Evolutionary conservation across 2,888 invertebrate genomes (phyloP).

Genomic region (Capitulum mitella): DNA sequence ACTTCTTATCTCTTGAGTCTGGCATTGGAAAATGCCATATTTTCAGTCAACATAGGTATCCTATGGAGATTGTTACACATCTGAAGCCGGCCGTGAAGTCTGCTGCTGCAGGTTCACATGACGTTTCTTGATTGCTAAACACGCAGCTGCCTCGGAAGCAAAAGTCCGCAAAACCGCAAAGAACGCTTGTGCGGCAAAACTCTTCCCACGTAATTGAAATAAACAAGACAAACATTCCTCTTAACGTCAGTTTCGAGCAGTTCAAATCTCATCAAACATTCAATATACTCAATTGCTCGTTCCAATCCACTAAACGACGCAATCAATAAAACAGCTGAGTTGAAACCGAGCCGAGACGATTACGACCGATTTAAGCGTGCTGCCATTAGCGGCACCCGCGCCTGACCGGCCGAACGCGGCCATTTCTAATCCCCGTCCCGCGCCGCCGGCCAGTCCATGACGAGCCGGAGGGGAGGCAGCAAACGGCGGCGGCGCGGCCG

Average conservation of each 20-base stretch:
- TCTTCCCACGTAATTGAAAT: neutral
- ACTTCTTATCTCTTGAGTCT: too few relatives aligned
- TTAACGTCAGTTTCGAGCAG: neutral
- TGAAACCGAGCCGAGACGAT: neutral
- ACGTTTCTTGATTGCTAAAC: neutral
- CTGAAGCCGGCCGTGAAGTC: too few relatives aligned
- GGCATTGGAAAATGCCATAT: too few relatives aligned
- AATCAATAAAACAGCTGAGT: neutral
- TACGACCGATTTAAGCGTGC: neutral
- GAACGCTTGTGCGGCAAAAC: neutral
- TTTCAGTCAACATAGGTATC: too few relatives aligned
- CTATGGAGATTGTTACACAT: too few relatives aligned
- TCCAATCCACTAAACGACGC: neutral
- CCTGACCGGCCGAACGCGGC: neutral
- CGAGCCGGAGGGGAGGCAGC: neutral
- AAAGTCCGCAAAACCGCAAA: neutral
- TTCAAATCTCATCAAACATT: neutral
- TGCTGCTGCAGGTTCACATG: neutral
- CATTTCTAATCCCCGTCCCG: neutral
- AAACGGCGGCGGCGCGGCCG: neutral
- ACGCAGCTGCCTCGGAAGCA: neutral
- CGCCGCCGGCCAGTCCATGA: neutral
- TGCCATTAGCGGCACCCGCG: neutral
- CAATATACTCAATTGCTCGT: neutral
- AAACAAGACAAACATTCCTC: neutral